phyloP scores from a whole-genome alignment of 2,113 vertebrate species.

The Alces alces region DNA sequence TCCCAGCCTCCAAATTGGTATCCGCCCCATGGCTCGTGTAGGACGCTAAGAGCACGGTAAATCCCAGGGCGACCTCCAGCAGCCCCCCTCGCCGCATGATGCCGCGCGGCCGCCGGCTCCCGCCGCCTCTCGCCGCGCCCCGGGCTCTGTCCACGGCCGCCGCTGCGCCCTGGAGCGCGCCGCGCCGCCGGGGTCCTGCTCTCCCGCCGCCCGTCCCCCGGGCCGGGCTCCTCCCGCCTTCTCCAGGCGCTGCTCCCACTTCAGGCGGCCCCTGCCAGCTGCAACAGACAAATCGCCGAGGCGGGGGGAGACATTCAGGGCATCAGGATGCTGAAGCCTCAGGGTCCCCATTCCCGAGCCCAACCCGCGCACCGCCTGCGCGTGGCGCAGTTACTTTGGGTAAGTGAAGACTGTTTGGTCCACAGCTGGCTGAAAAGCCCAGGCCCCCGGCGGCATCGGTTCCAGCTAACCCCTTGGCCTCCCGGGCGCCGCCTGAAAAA shows the following conservation, averaged over 20 bases:
- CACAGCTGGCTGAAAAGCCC: conserved; percentile 3
- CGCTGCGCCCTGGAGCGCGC: conserved; percentile 56
- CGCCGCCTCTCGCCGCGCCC: conserved; percentile 9
- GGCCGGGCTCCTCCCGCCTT: conserved; percentile 59
- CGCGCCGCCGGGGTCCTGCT: conserved; percentile 55
- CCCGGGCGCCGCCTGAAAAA: not conserved
- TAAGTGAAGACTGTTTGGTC: not conserved
- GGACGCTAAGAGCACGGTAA: conserved; percentile 83
- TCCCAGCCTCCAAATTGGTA: conserved; percentile 77
- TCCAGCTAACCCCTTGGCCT: conserved; percentile 8
- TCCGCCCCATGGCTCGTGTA: conserved; percentile 77
- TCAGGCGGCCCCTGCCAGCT: conserved; percentile 59
- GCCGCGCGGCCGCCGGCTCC: conserved; percentile 76
- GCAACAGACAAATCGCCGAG: conserved; percentile 61
- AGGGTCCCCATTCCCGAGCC: conserved; percentile 29
- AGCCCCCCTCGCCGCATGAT: conserved; percentile 76
- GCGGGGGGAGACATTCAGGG: conserved; percentile 23
- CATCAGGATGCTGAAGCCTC: conserved; percentile 13
- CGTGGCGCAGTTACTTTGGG: conserved; percentile 57
- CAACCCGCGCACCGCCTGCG: conserved; percentile 44
- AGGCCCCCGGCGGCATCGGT: not conserved
- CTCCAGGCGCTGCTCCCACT: conserved; percentile 60
- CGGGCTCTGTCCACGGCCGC: conserved; percentile 32
- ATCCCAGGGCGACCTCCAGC: conserved; percentile 86
- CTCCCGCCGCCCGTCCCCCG: conserved; percentile 42